phyloP scores from a whole-genome alignment of 2,888 invertebrate genomes.

The Tipula lateralis region DNA sequence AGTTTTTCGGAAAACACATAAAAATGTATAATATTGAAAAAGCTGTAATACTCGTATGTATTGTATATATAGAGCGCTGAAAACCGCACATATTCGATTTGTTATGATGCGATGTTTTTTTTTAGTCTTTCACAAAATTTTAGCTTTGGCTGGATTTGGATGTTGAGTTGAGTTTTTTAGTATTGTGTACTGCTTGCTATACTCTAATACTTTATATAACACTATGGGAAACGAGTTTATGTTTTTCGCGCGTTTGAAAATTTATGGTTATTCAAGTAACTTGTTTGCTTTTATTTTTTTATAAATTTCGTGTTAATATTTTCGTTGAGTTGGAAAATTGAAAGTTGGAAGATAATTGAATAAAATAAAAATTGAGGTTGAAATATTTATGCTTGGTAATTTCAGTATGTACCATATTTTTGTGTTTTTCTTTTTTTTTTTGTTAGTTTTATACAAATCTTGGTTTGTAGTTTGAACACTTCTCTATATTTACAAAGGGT shows the following conservation, averaged over 20 bases:
- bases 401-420: too few species aligned
- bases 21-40: background rate
- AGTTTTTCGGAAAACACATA: background rate
- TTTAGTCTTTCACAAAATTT: background rate
- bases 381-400: conserved; percentile 6
- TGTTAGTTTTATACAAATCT: background rate
- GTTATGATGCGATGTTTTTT: background rate
- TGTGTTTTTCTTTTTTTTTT: background rate
- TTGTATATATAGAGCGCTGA: background rate
- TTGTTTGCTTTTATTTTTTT: background rate
- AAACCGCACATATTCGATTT: background rate
- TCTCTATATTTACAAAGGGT: background rate
- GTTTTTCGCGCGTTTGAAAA: background rate
- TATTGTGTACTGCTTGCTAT: background rate
- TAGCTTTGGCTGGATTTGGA: background rate
- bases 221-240: background rate
- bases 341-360: conserved; percentile 27
- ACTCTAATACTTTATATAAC: background rate
- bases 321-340: conserved; percentile 28
- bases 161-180: background rate
- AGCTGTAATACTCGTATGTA: background rate
- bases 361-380: conserved; percentile 14
- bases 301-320: conserved; percentile 4
- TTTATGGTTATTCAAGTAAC: conserved; percentile 24
- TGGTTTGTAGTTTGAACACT: background rate